Conservation (phyloP, 2,888 invertebrate genomes). For the Flabesymbios commensalis region DNA sequence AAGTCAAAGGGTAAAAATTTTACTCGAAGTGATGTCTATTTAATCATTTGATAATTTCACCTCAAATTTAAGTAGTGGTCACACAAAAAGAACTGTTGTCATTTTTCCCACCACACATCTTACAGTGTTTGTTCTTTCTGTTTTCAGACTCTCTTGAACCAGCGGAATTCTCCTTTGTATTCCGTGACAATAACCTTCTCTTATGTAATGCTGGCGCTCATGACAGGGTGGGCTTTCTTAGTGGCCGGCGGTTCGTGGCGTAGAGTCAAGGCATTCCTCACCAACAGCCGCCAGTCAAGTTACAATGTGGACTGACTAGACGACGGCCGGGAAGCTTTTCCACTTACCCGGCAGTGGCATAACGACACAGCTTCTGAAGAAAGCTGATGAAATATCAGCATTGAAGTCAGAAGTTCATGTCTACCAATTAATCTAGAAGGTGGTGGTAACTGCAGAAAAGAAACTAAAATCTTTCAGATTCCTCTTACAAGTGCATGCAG, state of each 20-base stretch:
- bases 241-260: conserved; percentile 49
- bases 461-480: too few species aligned
- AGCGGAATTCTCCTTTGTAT: conserved; percentile 41
- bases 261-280: conserved; percentile 36
- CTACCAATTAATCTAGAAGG: too few species aligned
- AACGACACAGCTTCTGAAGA: too few species aligned
- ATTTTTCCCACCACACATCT: neutral
- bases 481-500: too few species aligned
- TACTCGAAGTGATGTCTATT: neutral
- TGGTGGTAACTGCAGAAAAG: too few species aligned
- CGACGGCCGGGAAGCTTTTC: too few species aligned
- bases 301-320: too few species aligned
- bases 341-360: too few species aligned
- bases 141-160: conserved; percentile 55
- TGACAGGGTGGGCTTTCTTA: conserved; percentile 46
- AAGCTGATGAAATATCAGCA: too few species aligned
- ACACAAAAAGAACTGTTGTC: neutral
- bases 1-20: too few species aligned
- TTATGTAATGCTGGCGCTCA: conserved; percentile 45
- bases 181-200: conserved; percentile 48
- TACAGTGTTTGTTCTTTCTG: neutral
- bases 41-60: neutral
- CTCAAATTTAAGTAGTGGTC: neutral
- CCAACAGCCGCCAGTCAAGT: too few species aligned
- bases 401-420: too few species aligned